Conservation (phyloP, 2,797 vertebrate genomes). For the Sciurus vulgaris region DNA sequence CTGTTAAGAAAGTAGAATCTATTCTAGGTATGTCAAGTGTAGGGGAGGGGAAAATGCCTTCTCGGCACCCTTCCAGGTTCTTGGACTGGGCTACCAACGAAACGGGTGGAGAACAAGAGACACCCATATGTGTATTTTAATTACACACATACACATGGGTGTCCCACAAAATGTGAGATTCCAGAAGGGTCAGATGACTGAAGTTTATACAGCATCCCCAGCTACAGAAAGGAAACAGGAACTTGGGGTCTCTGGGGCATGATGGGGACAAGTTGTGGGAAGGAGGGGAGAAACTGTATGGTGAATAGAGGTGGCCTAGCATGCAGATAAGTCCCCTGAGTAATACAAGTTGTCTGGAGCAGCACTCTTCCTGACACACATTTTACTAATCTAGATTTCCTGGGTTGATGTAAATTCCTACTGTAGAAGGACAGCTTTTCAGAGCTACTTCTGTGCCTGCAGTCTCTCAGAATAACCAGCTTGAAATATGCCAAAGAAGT, state of each 20-base stretch:
- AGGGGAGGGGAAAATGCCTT: neutral
- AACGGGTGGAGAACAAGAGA: neutral
- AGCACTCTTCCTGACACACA: neutral
- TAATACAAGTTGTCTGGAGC: neutral
- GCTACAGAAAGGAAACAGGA: neutral
- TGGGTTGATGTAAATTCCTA: neutral
- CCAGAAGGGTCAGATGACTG: neutral
- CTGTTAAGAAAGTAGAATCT: constrained; percentile 25
- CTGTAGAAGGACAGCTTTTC: neutral
- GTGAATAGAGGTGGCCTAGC: neutral
- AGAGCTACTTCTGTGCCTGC: neutral
- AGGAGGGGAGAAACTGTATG: neutral
- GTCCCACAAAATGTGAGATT: neutral
- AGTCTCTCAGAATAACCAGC: neutral
- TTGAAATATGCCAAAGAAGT: neutral
- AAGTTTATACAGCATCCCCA: neutral
- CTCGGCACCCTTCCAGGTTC: neutral
- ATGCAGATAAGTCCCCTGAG: neutral
- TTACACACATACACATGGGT: neutral
- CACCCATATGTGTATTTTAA: neutral
- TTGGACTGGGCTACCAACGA: neutral
- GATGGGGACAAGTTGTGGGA: neutral
- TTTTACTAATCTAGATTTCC: neutral
- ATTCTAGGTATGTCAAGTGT: neutral
- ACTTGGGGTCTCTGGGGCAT: neutral